Evolutionary conservation across 2,113 vertebrate species (phyloP).

Genomic region (Labeo rohita): DNA sequence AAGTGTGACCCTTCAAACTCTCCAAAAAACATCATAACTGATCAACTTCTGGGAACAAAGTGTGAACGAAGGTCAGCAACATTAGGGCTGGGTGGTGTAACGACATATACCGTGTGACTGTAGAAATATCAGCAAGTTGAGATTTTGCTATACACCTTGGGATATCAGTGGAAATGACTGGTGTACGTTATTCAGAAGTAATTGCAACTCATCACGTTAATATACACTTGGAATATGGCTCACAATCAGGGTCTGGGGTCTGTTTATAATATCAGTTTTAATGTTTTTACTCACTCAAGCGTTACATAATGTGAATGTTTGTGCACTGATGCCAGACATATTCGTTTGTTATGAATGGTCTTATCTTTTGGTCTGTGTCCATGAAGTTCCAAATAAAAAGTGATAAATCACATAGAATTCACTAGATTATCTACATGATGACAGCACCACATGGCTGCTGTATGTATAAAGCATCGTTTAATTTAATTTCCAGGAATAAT

Average conservation of each 20-base stretch:
- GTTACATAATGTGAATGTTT: neutral
- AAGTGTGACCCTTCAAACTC: slow-evolving; percentile 8
- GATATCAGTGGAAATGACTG: neutral
- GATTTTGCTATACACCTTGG: neutral
- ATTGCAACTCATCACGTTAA: neutral
- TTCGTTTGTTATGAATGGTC: slow-evolving; percentile 12
- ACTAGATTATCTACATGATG: neutral
- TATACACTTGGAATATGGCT: neutral
- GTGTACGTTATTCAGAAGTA: neutral
- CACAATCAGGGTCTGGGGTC: neutral
- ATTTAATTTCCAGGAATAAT: neutral
- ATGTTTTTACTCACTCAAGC: neutral
- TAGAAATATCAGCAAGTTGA: neutral
- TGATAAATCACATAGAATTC: neutral
- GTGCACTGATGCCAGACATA: neutral
- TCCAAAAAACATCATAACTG: neutral
- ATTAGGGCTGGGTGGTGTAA: neutral
- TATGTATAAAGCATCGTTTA: neutral
- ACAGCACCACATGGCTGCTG: neutral
- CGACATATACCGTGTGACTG: neutral
- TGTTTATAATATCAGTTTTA: neutral
- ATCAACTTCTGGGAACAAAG: neutral
- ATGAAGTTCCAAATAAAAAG: neutral
- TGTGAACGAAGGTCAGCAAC: neutral
- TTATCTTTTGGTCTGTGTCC: slow-evolving; percentile 5